These are phyloP conservation scores for Aphis gossypii DNA, from an alignment of 1,140 invertebrate species.

Conservation along the genomic window DNA sequence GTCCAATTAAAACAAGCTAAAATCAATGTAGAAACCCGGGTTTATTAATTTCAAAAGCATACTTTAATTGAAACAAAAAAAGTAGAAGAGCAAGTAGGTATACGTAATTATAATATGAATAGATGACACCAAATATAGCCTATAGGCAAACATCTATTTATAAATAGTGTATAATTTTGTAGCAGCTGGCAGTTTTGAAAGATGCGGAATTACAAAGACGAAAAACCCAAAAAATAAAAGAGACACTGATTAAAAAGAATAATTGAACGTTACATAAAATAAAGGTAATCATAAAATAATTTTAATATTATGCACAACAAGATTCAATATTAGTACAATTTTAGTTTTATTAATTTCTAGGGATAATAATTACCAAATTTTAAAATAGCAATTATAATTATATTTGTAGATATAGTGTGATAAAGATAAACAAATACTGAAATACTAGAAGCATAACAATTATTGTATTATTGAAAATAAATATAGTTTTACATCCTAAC, in stretches of 20 bases:
- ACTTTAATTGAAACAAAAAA: constrained; percentile 35
- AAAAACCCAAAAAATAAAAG: constrained; percentile 10
- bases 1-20: constrained; percentile 5
- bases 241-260: not conserved
- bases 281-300: not conserved
- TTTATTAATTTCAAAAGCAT: constrained; percentile 9
- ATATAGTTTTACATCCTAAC: not conserved
- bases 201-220: constrained; percentile 32
- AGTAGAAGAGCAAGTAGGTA: not conserved
- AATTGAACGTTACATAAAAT: constrained; percentile 1
- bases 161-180: not conserved
- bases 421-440: too few relatives aligned
- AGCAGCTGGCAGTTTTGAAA: constrained; percentile 25
- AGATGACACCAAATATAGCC: not conserved
- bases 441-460: too few relatives aligned
- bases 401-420: too few relatives aligned
- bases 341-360: not conserved
- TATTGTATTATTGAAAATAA: not conserved
- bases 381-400: not conserved
- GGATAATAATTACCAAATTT: not conserved
- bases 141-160: not conserved
- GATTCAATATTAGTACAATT: not conserved
- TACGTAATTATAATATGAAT: not conserved
- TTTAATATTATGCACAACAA: not conserved
- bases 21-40: not conserved